Conservation (phyloP, 2,888 invertebrate species). For the Lycaena phlaeas region DNA sequence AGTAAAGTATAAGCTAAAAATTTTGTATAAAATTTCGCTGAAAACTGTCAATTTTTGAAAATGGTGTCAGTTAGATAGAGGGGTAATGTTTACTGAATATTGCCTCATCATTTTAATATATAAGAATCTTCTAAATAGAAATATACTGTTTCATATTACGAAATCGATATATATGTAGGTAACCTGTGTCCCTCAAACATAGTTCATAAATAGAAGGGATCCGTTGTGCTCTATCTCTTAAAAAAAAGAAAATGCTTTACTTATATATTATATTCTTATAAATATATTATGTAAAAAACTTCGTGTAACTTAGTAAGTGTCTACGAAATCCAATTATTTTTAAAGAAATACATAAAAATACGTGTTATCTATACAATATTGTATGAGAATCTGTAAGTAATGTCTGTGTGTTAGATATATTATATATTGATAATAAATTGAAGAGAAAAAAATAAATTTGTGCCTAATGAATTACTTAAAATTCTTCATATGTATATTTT, state of each 20-base stretch:
- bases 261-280: conserved; percentile 71
- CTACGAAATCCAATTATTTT: conserved; percentile 56
- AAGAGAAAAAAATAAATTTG: conserved; percentile 55
- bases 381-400: conserved; percentile 35
- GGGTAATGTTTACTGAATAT: conserved; percentile 41
- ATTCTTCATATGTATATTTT: conserved; percentile 52
- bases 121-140: conserved; percentile 37
- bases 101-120: conserved; percentile 48
- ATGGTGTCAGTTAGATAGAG: conserved; percentile 56
- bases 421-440: conserved; percentile 28
- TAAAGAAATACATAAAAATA: conserved; percentile 47
- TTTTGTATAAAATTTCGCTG: conserved; percentile 35
- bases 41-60: conserved; percentile 66
- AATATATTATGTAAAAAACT: conserved; percentile 68
- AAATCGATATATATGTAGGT: conserved; percentile 53
- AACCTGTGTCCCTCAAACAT: conserved; percentile 54
- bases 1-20: conserved; percentile 37
- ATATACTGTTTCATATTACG: conserved; percentile 46
- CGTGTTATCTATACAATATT: conserved; percentile 47
- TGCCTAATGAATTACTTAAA: conserved; percentile 61
- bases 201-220: conserved; percentile 42
- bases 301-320: conserved; percentile 66
- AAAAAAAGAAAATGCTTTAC: conserved; percentile 67
- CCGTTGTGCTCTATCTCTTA: conserved; percentile 61
- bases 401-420: conserved; percentile 52